These are phyloP conservation scores for Sylvicapra grimmia DNA, from an alignment of 2,113 vertebrate genomes.

Conservation along the genomic window DNA sequence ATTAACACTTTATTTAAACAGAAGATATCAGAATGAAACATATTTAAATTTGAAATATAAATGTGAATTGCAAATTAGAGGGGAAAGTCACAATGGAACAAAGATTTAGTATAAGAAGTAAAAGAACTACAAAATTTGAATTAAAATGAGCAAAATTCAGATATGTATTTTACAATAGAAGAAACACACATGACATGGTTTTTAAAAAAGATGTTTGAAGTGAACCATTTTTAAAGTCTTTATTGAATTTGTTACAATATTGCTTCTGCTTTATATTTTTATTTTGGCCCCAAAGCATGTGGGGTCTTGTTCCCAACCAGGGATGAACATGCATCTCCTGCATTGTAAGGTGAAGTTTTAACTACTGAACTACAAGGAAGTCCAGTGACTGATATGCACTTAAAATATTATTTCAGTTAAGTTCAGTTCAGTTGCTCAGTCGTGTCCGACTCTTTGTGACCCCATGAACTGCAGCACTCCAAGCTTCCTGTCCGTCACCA, in stretches of 20 bases:
- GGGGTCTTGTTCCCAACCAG: not conserved
- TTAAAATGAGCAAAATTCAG: not conserved
- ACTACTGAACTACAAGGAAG: not conserved
- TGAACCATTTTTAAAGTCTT: not conserved
- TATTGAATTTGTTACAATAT: not conserved
- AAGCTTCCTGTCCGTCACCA: not conserved
- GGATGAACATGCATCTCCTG: not conserved
- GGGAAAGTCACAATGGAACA: not conserved
- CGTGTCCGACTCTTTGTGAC: fast-evolving
- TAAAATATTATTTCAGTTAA: not conserved
- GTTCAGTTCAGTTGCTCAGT: not conserved
- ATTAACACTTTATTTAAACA: not conserved
- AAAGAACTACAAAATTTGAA: not conserved
- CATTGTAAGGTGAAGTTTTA: not conserved
- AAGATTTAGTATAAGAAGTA: not conserved
- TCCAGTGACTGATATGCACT: not conserved
- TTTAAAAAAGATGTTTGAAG: not conserved
- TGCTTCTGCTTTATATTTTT: not conserved
- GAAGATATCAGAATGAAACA: not conserved
- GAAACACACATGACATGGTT: not conserved
- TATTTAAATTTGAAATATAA: not conserved
- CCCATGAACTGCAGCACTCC: not conserved
- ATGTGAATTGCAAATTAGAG: not conserved
- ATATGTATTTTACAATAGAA: not conserved
- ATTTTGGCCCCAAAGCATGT: not conserved